Base-by-base conservation (phyloP, 2,797 vertebrate genomes). In the Molossus alvarezi region DNA sequence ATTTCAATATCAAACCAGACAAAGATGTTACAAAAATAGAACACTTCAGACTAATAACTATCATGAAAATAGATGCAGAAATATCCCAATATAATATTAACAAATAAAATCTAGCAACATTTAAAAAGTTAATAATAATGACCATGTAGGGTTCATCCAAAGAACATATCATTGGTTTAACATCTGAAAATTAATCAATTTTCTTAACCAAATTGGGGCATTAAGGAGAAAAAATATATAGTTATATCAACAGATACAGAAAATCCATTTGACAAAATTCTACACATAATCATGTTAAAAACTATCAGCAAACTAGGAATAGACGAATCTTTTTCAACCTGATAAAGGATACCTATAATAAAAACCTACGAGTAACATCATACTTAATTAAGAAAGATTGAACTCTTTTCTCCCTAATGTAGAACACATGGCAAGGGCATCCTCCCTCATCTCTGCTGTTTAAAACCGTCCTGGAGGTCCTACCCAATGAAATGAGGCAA, bases 171-270 rank as follows among this genome's bases (percentile, higher is more conserved):
- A 29, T 20, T 88, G 27, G 23, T 20, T 91, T 83, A 20, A 82
- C 62, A 76, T 88, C 51, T 77, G 20, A 77, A 75, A 88, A 88
- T 72, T 82, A 75, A 79, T 57, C 27, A 58, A 91, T 25, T 79
- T 65, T 65, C 21, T 83, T 84, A 64, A 13, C 25, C 5, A 55
- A 91, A 94, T 14, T 51, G 77, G 23, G 21, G 2, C 25, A 79
- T 58, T 29, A 79, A 79, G 13, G 45, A 58, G 11, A 86, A 93
- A 86, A 90, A 60, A 23, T 20, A 71, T 37, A 82, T 7, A 10
- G 11, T 55, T 21, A 57, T 73, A 41, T 65, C 76, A 65, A 95
- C 10, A 65, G 37, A 37, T 29, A n/a, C 1, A 57, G 21, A 91
- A 91, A 55, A 83, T 58, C 25, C 11, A 29, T 33, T 48, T 65